Base-by-base conservation (phyloP, 2,797 vertebrate genomes). In the Sebastes diaconus region DNA sequence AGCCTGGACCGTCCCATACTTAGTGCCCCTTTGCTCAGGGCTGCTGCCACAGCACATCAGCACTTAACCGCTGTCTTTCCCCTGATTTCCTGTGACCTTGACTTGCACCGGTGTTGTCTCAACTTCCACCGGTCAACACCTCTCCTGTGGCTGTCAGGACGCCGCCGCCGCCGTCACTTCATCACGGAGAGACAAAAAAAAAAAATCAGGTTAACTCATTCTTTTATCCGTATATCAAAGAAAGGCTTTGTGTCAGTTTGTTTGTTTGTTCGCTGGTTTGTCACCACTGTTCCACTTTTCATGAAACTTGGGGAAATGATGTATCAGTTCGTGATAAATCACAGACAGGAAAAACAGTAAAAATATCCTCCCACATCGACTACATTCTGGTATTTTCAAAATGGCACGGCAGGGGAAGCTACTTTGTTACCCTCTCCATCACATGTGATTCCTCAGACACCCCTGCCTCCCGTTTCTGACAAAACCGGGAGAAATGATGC, bases 371-470 rank as follows among this genome's bases (percentile, higher is more conserved):
- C 46, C 81, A 54, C 80, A 32, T 73, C 32, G 1, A 34, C 81
- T 36, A 22, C 77, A 78, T 88, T 78, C 73, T 84, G 81, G 85
- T 85, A 84, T 92, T 91, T 92, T 88, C 77, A 85, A 91, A 92
- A 92, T 91, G 89, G 83, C 88, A 92, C 80, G 29, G 67, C 68
- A 25, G 74, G 77, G 63, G 72, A 68, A 80, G 61, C 73, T 75
- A 78, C 74, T 90, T 84, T 89, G 87, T 87, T 81, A 73, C 69
- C 75, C 73, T 82, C 80, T 87, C 89, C 90, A 89, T 90, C 92
- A 92, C 65, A 16, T 67, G 64, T 61, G 73, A 87, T 75, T 74
- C 54, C 69, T 73, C 75, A 55, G 80, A 84, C 78, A 83, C 66
- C 64, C 22, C 64, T 34, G 77, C 39, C 79, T 85, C 72, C 58